These are phyloP conservation scores for Pomatostomus ruficeps DNA, from an alignment of 2,113 vertebrate genomes.

Conservation along the genomic window DNA sequence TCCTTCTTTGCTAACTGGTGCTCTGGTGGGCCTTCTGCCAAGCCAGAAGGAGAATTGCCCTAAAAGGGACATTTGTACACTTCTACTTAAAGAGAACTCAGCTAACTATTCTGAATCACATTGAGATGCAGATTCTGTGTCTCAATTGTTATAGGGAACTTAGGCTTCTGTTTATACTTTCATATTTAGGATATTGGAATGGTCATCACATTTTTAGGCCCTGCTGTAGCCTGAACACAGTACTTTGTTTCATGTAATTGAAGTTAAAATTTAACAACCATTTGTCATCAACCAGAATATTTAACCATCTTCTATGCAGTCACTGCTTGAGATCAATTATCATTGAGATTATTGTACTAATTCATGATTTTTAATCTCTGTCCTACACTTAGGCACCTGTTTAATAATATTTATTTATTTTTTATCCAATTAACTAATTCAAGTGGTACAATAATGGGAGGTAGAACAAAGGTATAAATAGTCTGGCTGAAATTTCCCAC, in stretches of 20 bases:
- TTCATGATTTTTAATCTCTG: not conserved
- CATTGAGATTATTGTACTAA: not conserved
- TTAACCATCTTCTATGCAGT: not conserved
- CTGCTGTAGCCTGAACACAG: not conserved
- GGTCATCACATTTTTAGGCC: not conserved
- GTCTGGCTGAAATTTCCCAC: not conserved
- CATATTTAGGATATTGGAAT: not conserved
- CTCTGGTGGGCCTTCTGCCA: not conserved
- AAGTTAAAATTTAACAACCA: not conserved
- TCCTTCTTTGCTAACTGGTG: not conserved
- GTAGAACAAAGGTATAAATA: not conserved
- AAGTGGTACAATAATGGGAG: not conserved
- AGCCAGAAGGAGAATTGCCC: not conserved
- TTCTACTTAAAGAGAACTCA: not conserved
- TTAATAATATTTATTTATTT: not conserved
- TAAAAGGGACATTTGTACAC: not conserved
- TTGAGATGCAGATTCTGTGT: not conserved
- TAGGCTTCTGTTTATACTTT: not conserved
- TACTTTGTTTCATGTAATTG: not conserved
- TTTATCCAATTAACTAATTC: not conserved
- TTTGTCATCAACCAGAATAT: not conserved
- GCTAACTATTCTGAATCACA: not conserved
- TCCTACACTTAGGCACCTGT: not conserved
- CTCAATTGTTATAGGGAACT: not conserved
- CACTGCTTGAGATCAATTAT: not conserved